Conservation (phyloP, 1,140 invertebrate species). For the Eumaeus atala region DNA sequence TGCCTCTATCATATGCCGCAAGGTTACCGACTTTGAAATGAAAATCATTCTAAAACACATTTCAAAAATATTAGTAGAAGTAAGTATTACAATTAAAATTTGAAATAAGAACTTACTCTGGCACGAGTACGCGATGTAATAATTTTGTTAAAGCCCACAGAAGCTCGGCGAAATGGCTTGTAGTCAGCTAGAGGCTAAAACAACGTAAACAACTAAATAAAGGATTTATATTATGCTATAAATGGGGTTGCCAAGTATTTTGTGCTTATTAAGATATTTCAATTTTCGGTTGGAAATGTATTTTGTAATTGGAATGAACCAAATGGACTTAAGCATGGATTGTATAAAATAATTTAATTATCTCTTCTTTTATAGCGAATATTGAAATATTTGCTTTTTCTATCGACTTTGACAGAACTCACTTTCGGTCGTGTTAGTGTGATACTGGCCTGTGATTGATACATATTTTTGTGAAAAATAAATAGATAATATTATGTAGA, state of each 20-base stretch:
- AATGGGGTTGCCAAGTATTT: neutral
- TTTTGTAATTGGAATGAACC: neutral
- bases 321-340: neutral
- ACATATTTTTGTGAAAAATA: too few species aligned
- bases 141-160: conserved; percentile 63
- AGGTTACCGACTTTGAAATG: too few species aligned
- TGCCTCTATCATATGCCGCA: too few species aligned
- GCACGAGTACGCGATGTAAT: conserved; percentile 36
- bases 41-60: too few species aligned
- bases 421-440: too few species aligned
- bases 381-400: too few species aligned
- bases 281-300: conserved; percentile 5
- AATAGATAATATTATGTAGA: too few species aligned
- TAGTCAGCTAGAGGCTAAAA: conserved; percentile 51
- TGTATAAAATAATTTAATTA: neutral
- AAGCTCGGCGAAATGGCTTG: conserved; percentile 56
- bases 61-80: neutral
- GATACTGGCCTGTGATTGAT: too few species aligned
- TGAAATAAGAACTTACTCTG: conserved; percentile 49
- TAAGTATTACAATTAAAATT: conserved; percentile 4
- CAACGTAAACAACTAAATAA: conserved; percentile 16
- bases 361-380: too few species aligned
- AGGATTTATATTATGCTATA: conserved; percentile 1
- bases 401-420: too few species aligned
- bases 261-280: conserved; percentile 9